Evolutionary conservation across 1,140 invertebrate genomes (phyloP).

Genomic region (Xylocopa sonorina): DNA sequence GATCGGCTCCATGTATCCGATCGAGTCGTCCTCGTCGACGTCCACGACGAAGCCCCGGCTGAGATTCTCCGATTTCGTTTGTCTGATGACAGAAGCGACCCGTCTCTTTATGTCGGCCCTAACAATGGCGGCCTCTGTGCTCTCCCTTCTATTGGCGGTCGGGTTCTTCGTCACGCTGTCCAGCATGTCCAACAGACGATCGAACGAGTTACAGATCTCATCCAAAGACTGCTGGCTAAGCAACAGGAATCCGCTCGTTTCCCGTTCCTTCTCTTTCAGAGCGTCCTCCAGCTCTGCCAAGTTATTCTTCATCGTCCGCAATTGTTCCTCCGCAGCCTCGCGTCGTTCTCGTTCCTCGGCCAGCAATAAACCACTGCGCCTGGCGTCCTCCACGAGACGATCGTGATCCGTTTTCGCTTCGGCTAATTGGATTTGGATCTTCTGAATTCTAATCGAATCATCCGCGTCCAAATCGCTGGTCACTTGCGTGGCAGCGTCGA

Average conservation of each 20-base stretch:
- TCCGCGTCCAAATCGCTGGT: background rate
- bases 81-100: constrained; percentile 69
- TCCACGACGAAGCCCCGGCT: constrained; percentile 51
- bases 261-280: constrained; percentile 69
- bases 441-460: constrained; percentile 35
- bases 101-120: constrained; percentile 62
- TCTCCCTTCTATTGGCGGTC: background rate
- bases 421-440: constrained; percentile 51
- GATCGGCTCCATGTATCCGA: constrained; percentile 31
- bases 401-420: constrained; percentile 58
- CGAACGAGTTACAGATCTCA: constrained; percentile 74
- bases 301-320: constrained; percentile 65
- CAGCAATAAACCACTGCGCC: constrained; percentile 53
- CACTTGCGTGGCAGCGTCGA: constrained; percentile 33
- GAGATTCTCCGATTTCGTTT: constrained; percentile 78
- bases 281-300: constrained; percentile 69
- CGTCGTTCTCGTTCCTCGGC: constrained; percentile 71
- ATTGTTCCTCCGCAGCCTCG: constrained; percentile 70
- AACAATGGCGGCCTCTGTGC: background rate
- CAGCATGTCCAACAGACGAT: constrained; percentile 72
- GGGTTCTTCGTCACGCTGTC: constrained; percentile 56
- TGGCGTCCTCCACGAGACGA: constrained; percentile 57
- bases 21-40: background rate
- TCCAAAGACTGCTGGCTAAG: constrained; percentile 75
- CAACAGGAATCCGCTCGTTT: constrained; percentile 71